Conservation (phyloP, 2,888 invertebrate species). For the Protodeltote pygarga region DNA sequence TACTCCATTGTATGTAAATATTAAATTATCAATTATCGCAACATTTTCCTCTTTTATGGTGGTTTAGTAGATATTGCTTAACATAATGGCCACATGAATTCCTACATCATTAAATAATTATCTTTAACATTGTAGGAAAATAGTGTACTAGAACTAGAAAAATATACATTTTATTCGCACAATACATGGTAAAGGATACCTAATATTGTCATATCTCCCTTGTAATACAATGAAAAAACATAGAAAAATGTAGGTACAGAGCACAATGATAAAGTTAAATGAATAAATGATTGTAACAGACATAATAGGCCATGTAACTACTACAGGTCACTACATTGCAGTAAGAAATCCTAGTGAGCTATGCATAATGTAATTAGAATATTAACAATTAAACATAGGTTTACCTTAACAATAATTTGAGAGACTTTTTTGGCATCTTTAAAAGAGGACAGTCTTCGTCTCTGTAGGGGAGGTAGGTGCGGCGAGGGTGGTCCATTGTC, state of each 20-base stretch:
- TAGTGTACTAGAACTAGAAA: conserved; percentile 11
- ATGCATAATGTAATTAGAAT: background rate
- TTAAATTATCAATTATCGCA: conserved; percentile 29
- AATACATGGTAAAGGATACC: too few relatives aligned
- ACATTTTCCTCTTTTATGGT: conserved; percentile 37
- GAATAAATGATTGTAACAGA: too few relatives aligned
- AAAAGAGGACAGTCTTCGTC: conserved; percentile 82
- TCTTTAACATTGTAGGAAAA: conserved; percentile 20
- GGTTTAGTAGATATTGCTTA: conserved; percentile 8
- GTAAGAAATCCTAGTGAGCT: too few relatives aligned
- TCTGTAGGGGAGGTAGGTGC: conserved; percentile 77
- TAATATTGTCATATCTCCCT: too few relatives aligned
- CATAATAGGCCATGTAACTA: too few relatives aligned
- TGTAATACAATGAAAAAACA: background rate
- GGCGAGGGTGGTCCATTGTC: conserved; percentile 79
- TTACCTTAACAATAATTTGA: conserved; percentile 72
- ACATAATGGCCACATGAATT: conserved; percentile 15
- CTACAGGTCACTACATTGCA: too few relatives aligned
- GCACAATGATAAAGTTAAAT: too few relatives aligned
- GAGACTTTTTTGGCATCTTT: conserved; percentile 81
- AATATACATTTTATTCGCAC: background rate
- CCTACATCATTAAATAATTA: conserved; percentile 4
- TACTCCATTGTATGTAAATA: conserved; percentile 33
- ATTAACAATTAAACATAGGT: background rate
- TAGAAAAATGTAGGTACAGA: too few relatives aligned